These are phyloP conservation scores for Oscheius sp. DNA, from an alignment of 2,888 invertebrate genomes.

Conservation along the genomic window DNA sequence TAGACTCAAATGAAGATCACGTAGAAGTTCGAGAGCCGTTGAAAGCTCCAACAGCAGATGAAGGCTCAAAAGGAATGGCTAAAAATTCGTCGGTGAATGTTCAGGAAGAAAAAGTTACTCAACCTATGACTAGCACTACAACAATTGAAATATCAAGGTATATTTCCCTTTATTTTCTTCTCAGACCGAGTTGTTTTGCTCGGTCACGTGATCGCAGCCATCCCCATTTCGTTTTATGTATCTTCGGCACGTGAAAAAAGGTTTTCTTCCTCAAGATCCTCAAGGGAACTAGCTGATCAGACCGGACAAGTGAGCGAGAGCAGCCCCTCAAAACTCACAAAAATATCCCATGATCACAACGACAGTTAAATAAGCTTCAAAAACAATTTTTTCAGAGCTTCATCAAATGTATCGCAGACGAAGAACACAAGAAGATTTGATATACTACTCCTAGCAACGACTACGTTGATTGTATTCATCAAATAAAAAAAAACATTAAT, in stretches of 20 bases:
- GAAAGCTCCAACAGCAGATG: not conserved
- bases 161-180: no score
- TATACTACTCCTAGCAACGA: not conserved
- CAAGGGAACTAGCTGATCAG: not conserved
- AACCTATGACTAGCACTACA: no score
- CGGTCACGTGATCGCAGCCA: no score
- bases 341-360: not conserved
- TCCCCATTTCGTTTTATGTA: no score
- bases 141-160: no score
- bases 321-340: not conserved
- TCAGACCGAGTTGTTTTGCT: no score
- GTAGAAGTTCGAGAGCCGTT: no score
- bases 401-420: not conserved
- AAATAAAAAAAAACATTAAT: not conserved
- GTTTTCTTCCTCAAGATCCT: not conserved
- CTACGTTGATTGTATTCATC: no score
- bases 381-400: not conserved
- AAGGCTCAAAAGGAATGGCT: not conserved
- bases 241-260: no score
- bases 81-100: not conserved
- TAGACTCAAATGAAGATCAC: not conserved
- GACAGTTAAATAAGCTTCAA: not conserved
- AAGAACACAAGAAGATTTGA: not conserved
- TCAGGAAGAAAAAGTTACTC: no score
- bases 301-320: constrained; percentile 4